Percentiles rank a stretch among this genome's conserved stretches.
phyloP scores from a whole-genome alignment of 2,888 invertebrate species.

The Aleiodes testaceus region DNA sequence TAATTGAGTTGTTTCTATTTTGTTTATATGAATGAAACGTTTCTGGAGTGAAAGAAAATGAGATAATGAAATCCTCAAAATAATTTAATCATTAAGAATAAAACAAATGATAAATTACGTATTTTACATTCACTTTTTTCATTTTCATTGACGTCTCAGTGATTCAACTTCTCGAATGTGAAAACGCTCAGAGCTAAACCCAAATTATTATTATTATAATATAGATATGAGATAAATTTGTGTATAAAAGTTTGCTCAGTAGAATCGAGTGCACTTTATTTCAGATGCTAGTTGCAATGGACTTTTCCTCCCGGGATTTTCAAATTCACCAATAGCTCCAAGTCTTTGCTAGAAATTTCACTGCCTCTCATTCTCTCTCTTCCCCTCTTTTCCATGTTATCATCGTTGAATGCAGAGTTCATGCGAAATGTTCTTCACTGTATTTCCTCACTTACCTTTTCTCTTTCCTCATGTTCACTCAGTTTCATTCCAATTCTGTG shows the following conservation, averaged over 20 bases:
- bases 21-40: no score
- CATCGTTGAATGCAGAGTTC: constrained; percentile 14
- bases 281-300: constrained; percentile 44
- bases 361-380: constrained; percentile 17
- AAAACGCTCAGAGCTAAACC: constrained; percentile 3
- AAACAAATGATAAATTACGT: no score
- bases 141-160: constrained; percentile 7
- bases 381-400: constrained; percentile 6
- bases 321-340: constrained; percentile 37
- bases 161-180: constrained; percentile 11
- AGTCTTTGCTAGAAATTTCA: constrained; percentile 14
- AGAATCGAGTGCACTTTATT: constrained; percentile 50
- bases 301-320: constrained; percentile 30
- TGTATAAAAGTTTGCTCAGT: constrained; percentile 49
- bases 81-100: no score
- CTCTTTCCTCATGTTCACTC: constrained; percentile 12
- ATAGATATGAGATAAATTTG: constrained; percentile 47
- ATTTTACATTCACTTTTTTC: no score
- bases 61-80: no score
- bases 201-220: background rate
- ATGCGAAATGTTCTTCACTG: constrained; percentile 17
- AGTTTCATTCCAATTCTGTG: constrained; percentile 40
- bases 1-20: no score
- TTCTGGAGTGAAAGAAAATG: no score
- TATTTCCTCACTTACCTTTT: constrained; percentile 12